phyloP scores from a whole-genome alignment of 2,797 vertebrate species.

The Pagetopsis macropterus region DNA sequence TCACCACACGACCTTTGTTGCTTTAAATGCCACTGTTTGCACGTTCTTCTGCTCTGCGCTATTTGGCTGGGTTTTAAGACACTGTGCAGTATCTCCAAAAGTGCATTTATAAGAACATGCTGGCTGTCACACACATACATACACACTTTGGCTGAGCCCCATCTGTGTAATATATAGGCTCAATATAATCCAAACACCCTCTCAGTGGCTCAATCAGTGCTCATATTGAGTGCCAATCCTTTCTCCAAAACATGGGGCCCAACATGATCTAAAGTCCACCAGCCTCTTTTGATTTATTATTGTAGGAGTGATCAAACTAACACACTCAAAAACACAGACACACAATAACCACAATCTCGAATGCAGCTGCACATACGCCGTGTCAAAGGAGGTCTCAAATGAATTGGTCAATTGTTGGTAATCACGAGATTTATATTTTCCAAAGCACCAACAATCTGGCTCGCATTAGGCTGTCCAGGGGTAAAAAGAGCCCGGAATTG shows the following conservation, averaged over 20 bases:
- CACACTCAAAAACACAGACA: slow-evolving; percentile 24
- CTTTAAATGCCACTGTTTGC: slow-evolving; percentile 34
- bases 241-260: slow-evolving; percentile 66
- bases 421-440: slow-evolving; percentile 78
- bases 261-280: slow-evolving; percentile 64
- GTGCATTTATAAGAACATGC: slow-evolving; percentile 9
- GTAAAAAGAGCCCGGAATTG: slow-evolving; percentile 43
- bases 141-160: slow-evolving; percentile 36
- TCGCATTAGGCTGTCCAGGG: slow-evolving; percentile 68
- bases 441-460: slow-evolving; percentile 72
- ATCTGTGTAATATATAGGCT: slow-evolving; percentile 66
- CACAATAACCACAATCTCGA: slow-evolving; percentile 56
- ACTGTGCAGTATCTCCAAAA: slow-evolving; percentile 22
- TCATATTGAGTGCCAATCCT: slow-evolving; percentile 61
- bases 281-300: slow-evolving; percentile 73
- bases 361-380: slow-evolving; percentile 68
- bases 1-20: slow-evolving; percentile 41
- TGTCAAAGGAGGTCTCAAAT: slow-evolving; percentile 72
- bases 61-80: slow-evolving; percentile 18
- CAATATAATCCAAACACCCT: slow-evolving; percentile 70
- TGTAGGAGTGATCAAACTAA: slow-evolving; percentile 44
- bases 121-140: slow-evolving; percentile 28
- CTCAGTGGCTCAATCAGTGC: slow-evolving; percentile 67
- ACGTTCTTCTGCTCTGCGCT: slow-evolving; percentile 5
- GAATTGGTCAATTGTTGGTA: slow-evolving; percentile 81